These are phyloP conservation scores for Glossosoma conforme DNA, from an alignment of 1,140 invertebrate species.

Conservation along the genomic window DNA sequence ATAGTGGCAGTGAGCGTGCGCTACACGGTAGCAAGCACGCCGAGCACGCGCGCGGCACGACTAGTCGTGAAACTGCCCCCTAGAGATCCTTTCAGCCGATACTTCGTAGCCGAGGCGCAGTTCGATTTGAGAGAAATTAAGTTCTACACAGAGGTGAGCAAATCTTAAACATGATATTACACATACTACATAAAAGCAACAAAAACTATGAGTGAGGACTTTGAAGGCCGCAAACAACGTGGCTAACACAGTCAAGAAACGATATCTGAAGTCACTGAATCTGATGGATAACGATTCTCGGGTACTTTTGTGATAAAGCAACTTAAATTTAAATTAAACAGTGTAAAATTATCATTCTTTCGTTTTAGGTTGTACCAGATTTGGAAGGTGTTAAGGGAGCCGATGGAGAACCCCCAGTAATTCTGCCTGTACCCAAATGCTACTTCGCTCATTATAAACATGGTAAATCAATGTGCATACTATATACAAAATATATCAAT, in stretches of 20 bases:
- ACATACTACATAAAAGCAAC: too few relatives aligned
- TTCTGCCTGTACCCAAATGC: constrained; percentile 58
- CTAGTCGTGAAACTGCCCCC: constrained; percentile 73
- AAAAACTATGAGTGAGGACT: too few relatives aligned
- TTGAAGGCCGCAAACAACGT: too few relatives aligned
- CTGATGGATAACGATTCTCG: too few relatives aligned
- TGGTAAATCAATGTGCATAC: constrained; percentile 29
- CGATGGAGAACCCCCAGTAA: constrained; percentile 33
- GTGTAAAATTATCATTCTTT: constrained; percentile 1
- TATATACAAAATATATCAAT: background rate
- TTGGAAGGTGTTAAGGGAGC: constrained; percentile 50
- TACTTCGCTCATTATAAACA: constrained; percentile 60
- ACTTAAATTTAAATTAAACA: too few relatives aligned
- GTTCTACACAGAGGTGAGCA: constrained; percentile 70
- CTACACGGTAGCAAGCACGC: constrained; percentile 34
- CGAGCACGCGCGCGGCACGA: constrained; percentile 20
- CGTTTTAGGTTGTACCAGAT: constrained; percentile 58
- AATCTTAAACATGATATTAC: too few relatives aligned
- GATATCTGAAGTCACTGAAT: too few relatives aligned
- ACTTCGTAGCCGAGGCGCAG: constrained; percentile 74
- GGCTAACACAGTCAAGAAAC: too few relatives aligned
- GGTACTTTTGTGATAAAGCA: too few relatives aligned
- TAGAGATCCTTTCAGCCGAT: constrained; percentile 66
- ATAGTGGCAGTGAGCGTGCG: constrained; percentile 56
- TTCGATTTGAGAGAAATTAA: constrained; percentile 78